phyloP scores from a whole-genome alignment of 2,797 vertebrate species.

The Petrocephalus sullivani region DNA sequence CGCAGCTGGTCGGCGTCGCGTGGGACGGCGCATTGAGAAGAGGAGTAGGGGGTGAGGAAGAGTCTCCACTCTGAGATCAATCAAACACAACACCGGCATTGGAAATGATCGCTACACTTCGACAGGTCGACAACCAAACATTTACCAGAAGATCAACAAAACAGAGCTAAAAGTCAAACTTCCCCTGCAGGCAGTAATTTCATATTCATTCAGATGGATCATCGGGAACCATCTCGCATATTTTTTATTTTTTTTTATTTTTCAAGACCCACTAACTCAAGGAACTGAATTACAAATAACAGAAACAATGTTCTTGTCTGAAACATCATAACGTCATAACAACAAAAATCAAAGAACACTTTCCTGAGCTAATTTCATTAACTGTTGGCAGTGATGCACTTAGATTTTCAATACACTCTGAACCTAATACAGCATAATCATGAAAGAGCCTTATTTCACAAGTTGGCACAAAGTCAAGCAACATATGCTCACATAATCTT shows the following conservation, averaged over 20 bases:
- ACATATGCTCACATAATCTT: slow-evolving; percentile 70
- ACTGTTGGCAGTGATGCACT: slow-evolving; percentile 63
- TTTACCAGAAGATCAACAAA: not conserved
- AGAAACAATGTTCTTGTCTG: slow-evolving; percentile 39
- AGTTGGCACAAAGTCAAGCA: slow-evolving; percentile 62
- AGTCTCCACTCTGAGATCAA: not conserved
- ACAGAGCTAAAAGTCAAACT: slow-evolving; percentile 3
- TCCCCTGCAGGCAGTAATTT: not conserved
- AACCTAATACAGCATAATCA: slow-evolving; percentile 45
- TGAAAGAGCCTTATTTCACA: slow-evolving; percentile 42
- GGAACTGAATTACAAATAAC: slow-evolving; percentile 44
- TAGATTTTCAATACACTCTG: slow-evolving; percentile 64
- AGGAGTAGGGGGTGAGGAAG: not conserved
- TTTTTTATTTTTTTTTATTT: not conserved
- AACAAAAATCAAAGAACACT: slow-evolving; percentile 61
- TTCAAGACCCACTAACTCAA: slow-evolving; percentile 27
- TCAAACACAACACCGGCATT: not conserved
- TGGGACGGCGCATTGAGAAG: not conserved
- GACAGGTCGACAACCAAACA: not conserved
- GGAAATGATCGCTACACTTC: not conserved
- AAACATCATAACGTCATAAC: slow-evolving; percentile 50
- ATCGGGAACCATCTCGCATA: not conserved
- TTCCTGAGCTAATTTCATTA: slow-evolving; percentile 73
- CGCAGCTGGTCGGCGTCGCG: not conserved
- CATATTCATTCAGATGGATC: not conserved